phyloP scores from a whole-genome alignment of 2,888 invertebrate genomes.

The Mystacides longicornis region DNA sequence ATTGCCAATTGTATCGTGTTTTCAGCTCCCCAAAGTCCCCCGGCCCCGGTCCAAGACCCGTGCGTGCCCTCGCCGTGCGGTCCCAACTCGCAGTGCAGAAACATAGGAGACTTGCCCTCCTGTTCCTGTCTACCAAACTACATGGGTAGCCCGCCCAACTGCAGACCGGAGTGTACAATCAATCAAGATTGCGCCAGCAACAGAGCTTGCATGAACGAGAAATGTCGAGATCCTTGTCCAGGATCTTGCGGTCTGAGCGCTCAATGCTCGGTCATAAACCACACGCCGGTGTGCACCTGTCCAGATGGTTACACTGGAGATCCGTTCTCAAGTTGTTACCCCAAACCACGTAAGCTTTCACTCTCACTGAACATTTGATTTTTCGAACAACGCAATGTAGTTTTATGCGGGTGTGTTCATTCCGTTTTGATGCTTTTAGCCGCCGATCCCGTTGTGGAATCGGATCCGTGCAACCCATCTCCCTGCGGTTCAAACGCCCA shows the following conservation, averaged over 20 bases:
- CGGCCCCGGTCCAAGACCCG: constrained; percentile 44
- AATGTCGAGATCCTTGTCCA: constrained; percentile 73
- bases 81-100: constrained; percentile 55
- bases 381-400: neutral
- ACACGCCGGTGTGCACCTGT: constrained; percentile 69
- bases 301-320: constrained; percentile 59
- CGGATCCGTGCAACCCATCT: constrained; percentile 57
- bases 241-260: constrained; percentile 66
- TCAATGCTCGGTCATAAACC: constrained; percentile 58
- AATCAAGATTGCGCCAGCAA: constrained; percentile 70
- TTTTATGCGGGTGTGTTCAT: neutral
- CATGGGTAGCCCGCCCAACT: constrained; percentile 63
- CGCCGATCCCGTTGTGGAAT: constrained; percentile 27
- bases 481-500: constrained; percentile 68
- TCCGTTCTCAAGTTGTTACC: constrained; percentile 47
- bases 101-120: constrained; percentile 52
- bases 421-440: constrained; percentile 18
- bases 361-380: constrained; percentile 24
- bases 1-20: constrained; percentile 10
- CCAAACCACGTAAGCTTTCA: constrained; percentile 33
- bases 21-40: constrained; percentile 36
- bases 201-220: constrained; percentile 68
- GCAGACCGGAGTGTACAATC: constrained; percentile 62
- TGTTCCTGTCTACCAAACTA: constrained; percentile 61
- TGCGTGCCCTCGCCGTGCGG: constrained; percentile 67